These are phyloP conservation scores for Palloptera scutellata DNA, from an alignment of 2,888 invertebrate genomes.

Conservation along the genomic window DNA sequence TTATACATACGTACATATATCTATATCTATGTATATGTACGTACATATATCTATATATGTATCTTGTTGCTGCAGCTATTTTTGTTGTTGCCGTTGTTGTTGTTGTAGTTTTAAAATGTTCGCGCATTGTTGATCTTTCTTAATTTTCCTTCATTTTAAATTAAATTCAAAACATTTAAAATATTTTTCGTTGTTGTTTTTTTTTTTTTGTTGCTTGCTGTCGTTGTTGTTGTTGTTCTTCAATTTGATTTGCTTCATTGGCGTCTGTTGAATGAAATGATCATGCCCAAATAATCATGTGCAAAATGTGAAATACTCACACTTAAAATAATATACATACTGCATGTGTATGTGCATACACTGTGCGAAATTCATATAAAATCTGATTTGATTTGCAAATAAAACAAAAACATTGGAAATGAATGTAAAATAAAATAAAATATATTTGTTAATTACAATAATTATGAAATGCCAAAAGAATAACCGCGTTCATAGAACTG, in stretches of 20 bases:
- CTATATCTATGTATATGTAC: background rate
- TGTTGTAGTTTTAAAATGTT: constrained; percentile 22
- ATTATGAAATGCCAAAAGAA: too few relatives aligned
- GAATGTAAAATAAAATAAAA: too few relatives aligned
- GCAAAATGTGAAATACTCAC: too few relatives aligned
- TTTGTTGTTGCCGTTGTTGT: constrained; percentile 11
- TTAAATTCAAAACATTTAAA: constrained; percentile 37
- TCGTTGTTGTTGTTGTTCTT: constrained; percentile 13
- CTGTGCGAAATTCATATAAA: too few relatives aligned
- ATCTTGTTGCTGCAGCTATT: constrained; percentile 7
- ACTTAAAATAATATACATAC: too few relatives aligned
- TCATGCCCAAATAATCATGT: too few relatives aligned
- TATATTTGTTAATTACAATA: too few relatives aligned
- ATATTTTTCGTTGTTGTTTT: constrained; percentile 20
- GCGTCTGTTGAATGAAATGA: background rate
- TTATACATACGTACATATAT: too few relatives aligned
- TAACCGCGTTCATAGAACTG: too few relatives aligned
- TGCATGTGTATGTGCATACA: too few relatives aligned
- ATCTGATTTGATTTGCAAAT: too few relatives aligned
- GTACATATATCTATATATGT: constrained; percentile 4
- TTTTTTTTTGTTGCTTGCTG: background rate
- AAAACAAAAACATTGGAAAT: too few relatives aligned
- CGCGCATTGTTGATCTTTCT: constrained; percentile 27
- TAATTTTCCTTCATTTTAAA: constrained; percentile 36
- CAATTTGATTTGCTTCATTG: background rate